Percentiles rank a stretch among this genome's conserved stretches.
phyloP scores from a whole-genome alignment of 2,797 vertebrate genomes.

The Coregonus ussuriensis region DNA sequence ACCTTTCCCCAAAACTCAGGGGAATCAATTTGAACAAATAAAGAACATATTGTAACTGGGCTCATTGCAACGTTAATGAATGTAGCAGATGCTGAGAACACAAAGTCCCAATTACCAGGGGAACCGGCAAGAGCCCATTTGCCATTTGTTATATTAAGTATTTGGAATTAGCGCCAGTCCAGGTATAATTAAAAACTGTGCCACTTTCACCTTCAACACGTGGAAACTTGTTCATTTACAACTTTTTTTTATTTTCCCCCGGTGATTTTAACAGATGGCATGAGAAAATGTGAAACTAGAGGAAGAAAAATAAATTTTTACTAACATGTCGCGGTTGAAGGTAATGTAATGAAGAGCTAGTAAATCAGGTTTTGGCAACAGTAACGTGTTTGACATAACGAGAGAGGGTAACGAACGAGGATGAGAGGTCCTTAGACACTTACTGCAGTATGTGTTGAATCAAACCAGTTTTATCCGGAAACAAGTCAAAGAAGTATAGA shows the following conservation, averaged over 20 bases:
- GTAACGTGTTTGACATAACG: background rate
- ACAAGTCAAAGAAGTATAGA: background rate
- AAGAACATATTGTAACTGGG: constrained; percentile 63
- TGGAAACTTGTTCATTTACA: constrained; percentile 66
- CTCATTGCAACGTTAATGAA: constrained; percentile 65
- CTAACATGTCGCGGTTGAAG: constrained; percentile 36
- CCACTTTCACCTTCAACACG: constrained; percentile 60
- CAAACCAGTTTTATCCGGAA: background rate
- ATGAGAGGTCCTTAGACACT: background rate
- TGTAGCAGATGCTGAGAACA: constrained; percentile 60
- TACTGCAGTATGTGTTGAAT: background rate
- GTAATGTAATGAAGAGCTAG: background rate
- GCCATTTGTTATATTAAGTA: constrained; percentile 65
- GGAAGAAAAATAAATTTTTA: constrained; percentile 15
- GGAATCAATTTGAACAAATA: constrained; percentile 63
- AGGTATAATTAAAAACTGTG: constrained; percentile 67
- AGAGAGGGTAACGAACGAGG: background rate
- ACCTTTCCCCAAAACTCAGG: constrained; percentile 54
- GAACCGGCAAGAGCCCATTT: constrained; percentile 58
- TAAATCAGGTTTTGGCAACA: background rate
- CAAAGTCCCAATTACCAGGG: constrained; percentile 58
- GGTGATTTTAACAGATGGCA: constrained; percentile 59
- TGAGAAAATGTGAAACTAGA: constrained; percentile 11
- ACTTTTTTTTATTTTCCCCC: constrained; percentile 41
- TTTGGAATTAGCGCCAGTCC: constrained; percentile 61